Evolutionary conservation across 2,113 vertebrate species (phyloP), one percentile per base, ranked within the genome.

Genomic region (Menura novaehollandiae): DNA sequence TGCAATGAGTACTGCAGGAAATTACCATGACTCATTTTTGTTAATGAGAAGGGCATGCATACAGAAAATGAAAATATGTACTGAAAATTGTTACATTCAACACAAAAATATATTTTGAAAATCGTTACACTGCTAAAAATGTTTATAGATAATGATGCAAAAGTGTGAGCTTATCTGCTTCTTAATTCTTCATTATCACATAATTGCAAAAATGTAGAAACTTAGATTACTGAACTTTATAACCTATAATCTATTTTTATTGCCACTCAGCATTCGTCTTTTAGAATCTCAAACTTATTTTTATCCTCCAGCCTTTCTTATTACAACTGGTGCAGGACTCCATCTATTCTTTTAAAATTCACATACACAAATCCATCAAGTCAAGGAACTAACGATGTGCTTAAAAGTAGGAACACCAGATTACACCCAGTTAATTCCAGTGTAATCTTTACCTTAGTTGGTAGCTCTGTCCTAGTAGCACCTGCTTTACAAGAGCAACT

Each of bases 401-500:
- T 56, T 77, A 43, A 24, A 93, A 89, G 76, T 6, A 91, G 86
- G 73, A 85, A 51, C 53, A 73, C 12, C 22, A 88, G 92, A 85
- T 81, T 87, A 89, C 62, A 79, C 49, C 26, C 41, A 82, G 46
- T 69, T 90, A 96, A 96, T 92, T 78, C 95, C 76, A 87, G 53
- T 46, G 69, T 94, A 93, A 96, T 67, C 96, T 92, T 93, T 69
- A 92, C 85, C 91, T 95, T 22, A 87, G 80, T n/a, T 92, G 73
- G 88, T 89, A 97, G 73, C 88, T 87, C 86, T 96, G 90, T 77
- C 88, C 91, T 85, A 95, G 91, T 17, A 72, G 64, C 88, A 96
- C 92, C 88, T 92, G 75, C 72, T 94, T 74, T 79, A 5, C 33
- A 85, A n/a, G 32, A 93, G 28, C 76, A 85, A 84, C 73, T 96